Evolutionary conservation across 2,797 vertebrate species (phyloP), one percentile per base, ranked within the genome.

Genomic region (Lagocephalus sceleratus): DNA sequence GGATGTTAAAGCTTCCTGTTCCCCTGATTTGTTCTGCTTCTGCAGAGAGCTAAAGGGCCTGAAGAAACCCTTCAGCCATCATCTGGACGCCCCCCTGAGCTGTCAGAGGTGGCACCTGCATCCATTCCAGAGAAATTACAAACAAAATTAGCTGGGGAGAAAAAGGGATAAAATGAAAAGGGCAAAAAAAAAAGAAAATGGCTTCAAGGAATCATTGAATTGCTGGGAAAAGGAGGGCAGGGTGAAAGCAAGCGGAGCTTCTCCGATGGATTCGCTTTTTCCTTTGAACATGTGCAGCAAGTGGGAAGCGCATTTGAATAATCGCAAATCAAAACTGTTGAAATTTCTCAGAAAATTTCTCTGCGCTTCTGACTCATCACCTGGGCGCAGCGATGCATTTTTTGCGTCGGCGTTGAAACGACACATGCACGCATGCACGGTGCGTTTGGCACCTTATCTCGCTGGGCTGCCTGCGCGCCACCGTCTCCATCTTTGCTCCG

Each of bases 291-390:
- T 68, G 54, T 57, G 40, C 53, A 64, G 48, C 54, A 67, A 73
- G 67, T 76, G 58, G 73, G 65, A 67, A 60, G 63, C 69, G 68
- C 22, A 74, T 82, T 82, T 75, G 62, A 81, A 83, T 77, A 73
- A 78, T 76, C 40, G 64, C 44, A 70, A 75, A 76, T 78, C 59
- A 61, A 64, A 48, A 68, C 53, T 63, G 51, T 40, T 20, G 10
- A 66, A 59, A 68, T 47, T 51, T 54, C 49, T 21, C 12, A 1
- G 57, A 66, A 59, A 47, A 60, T 60, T 66, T 62, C 68, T 22
- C 40, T n/a, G 32, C 38, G 23, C 42, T 53, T 76, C 64, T 78
- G 76, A 81, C 40, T 78, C 74, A 71, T 68, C 51, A 60, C 53
- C 49, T 66, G 52, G 58, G 59, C 44, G 35, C 3, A 4, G 51